Conservation (phyloP, 2,888 invertebrate species). For the Dysmachus trigonus region DNA sequence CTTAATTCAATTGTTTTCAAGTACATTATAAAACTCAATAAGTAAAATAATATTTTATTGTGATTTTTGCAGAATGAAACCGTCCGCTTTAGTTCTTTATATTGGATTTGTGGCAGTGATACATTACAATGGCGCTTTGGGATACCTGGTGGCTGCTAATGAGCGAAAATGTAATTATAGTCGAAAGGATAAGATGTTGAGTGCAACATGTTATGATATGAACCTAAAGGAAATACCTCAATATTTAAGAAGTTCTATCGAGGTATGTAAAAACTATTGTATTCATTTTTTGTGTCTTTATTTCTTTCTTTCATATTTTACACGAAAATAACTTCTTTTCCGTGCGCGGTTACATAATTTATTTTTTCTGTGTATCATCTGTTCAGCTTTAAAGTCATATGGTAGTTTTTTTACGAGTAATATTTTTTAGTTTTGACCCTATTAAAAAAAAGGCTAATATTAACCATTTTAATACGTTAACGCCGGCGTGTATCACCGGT, state of each 20-base stretch:
- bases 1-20: background rate
- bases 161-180: constrained; percentile 59
- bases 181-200: constrained; percentile 58
- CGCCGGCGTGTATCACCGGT: too few relatives aligned
- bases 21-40: background rate
- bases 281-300: background rate
- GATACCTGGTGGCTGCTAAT: constrained; percentile 55
- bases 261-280: constrained; percentile 57
- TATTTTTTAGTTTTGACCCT: too few relatives aligned
- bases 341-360: too few relatives aligned
- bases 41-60: background rate
- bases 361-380: too few relatives aligned
- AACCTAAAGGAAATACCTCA: constrained; percentile 62
- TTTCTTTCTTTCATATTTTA: background rate
- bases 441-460: too few relatives aligned
- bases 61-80: background rate
- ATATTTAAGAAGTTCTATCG: constrained; percentile 60
- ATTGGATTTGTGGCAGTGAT: background rate
- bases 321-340: too few relatives aligned
- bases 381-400: too few relatives aligned
- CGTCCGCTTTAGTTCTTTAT: constrained; percentile 5
- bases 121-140: constrained; percentile 42
- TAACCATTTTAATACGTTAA: too few relatives aligned
- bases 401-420: too few relatives aligned
- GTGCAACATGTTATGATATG: constrained; percentile 60